Evolutionary conservation across 2,888 invertebrate genomes (phyloP), one percentile per base, ranked within the genome.

Genomic region (Cecidostiba fungosa): DNA sequence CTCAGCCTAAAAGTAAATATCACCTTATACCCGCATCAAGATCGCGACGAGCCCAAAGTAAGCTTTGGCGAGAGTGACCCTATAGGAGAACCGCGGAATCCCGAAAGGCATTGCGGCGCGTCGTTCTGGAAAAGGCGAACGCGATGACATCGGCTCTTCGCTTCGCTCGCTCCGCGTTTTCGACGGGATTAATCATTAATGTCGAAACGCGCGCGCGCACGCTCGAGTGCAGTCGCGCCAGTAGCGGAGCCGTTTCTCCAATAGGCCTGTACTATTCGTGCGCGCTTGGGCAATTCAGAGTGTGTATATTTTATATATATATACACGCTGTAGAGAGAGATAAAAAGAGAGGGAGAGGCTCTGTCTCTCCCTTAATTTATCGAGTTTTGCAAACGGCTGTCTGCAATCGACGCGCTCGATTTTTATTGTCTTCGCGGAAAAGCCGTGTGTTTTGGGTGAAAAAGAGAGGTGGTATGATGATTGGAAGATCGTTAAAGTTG

Each of bases 291-390:
- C 77, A 81, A 85, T 50, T 50, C 39, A 3, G 19, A 39, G 72
- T 36, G n/a, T 19, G n/a, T 32, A 3, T 50, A 50, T 50, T 36
- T 1, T n/a, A 54, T 54, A n/a, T 19, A 16, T 50, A 50, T 50
- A 50, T 14, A 50, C 5, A 50, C 19, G 3, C 50, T 19, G 4
- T 23, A 10, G 12, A 66, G 29, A 66, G 69, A 69, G 69, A 29
- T 12, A 77, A 23, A 72, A 47, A 47, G 47, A 50, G 26, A 66
- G 66, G 19, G 79, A 79, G 50, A 32, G 70, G 23, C 36, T 70
- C 43, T 88, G 85, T 89, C 59, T 88, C 87, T 89, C 88, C 87
- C 86, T 88, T 89, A 88, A 89, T 89, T 90, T 87, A 89, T 89
- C 62, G 85, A 70, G 84, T 88, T 89, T 88, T 89, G 88, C 82